Evolutionary conservation across 2,797 vertebrate species (phyloP).

Genomic region (Halcyon smyrnensis): DNA sequence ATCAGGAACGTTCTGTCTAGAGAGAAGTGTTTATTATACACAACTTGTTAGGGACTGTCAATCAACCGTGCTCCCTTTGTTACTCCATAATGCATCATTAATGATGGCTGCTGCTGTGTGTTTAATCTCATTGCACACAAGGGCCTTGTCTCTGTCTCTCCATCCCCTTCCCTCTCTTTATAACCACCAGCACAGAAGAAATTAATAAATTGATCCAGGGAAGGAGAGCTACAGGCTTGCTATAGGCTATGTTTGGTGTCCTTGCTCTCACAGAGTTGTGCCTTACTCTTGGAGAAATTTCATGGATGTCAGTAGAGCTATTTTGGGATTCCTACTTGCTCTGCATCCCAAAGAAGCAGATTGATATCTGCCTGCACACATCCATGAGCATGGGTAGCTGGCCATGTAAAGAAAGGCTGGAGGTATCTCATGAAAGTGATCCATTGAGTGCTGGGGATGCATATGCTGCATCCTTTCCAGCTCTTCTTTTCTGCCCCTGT

Average conservation of each 20-base stretch:
- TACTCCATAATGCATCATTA: slow-evolving; percentile 67
- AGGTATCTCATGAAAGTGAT: not conserved
- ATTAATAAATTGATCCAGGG: slow-evolving; percentile 48
- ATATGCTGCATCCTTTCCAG: not conserved
- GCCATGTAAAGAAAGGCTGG: not conserved
- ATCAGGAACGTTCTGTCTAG: slow-evolving; percentile 66
- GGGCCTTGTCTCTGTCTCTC: slow-evolving; percentile 49
- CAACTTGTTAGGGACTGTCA: slow-evolving; percentile 63
- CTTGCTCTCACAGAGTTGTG: not conserved
- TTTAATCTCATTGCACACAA: slow-evolving; percentile 69
- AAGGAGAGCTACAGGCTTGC: not conserved
- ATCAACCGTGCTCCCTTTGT: slow-evolving; percentile 56
- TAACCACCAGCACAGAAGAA: slow-evolving; percentile 31
- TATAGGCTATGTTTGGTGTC: not conserved
- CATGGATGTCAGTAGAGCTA: not conserved
- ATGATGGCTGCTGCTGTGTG: slow-evolving; percentile 66
- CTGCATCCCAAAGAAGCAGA: not conserved
- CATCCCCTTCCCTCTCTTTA: slow-evolving; percentile 17
- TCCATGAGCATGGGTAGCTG: not conserved
- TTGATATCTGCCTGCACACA: not conserved
- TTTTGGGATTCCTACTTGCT: not conserved
- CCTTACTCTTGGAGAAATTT: not conserved
- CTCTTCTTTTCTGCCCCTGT: not conserved
- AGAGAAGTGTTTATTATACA: slow-evolving; percentile 68
- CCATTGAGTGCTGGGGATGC: not conserved